A percentile compares a stretch with the other conserved stretches of the same genome.
phyloP scores from a whole-genome alignment of 2,888 invertebrate species.

The Brachyptera putata region DNA sequence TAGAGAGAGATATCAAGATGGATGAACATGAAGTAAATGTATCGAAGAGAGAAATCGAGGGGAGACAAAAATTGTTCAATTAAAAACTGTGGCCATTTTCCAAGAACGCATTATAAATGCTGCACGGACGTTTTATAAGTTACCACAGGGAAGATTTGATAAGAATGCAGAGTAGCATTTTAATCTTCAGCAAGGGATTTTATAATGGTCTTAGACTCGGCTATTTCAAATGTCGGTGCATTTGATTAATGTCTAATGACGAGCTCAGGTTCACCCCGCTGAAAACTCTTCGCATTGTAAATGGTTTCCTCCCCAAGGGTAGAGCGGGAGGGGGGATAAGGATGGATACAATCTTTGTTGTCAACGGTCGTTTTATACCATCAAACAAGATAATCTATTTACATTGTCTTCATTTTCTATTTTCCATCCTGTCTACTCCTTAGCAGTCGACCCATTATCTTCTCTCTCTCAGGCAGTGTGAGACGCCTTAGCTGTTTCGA shows the following conservation, averaged over 20 bases:
- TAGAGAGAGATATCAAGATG: constrained; percentile 14
- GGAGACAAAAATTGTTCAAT: neutral
- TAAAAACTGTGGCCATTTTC: constrained; percentile 5
- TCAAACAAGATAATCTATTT: constrained; percentile 15
- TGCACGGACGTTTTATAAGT: neutral
- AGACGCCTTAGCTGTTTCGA: too few relatives aligned
- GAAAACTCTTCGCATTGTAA: neutral
- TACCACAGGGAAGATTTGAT: neutral
- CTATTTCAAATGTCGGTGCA: neutral
- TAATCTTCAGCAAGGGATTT: neutral
- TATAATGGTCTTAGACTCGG: neutral
- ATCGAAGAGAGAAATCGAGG: neutral
- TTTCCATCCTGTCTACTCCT: neutral
- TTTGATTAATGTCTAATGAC: constrained; percentile 20
- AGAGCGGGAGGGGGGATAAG: neutral
- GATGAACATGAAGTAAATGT: neutral
- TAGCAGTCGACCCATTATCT: neutral
- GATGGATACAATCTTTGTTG: constrained; percentile 9
- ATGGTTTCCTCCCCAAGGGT: neutral
- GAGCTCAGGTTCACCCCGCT: neutral
- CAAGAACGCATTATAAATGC: neutral
- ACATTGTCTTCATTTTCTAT: neutral
- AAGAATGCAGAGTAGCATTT: neutral
- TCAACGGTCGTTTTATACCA: neutral
- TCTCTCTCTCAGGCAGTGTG: neutral